Percentiles rank a stretch among this genome's conserved stretches.
phyloP scores from a whole-genome alignment of 2,113 vertebrate species.

The Callithrix jacchus region DNA sequence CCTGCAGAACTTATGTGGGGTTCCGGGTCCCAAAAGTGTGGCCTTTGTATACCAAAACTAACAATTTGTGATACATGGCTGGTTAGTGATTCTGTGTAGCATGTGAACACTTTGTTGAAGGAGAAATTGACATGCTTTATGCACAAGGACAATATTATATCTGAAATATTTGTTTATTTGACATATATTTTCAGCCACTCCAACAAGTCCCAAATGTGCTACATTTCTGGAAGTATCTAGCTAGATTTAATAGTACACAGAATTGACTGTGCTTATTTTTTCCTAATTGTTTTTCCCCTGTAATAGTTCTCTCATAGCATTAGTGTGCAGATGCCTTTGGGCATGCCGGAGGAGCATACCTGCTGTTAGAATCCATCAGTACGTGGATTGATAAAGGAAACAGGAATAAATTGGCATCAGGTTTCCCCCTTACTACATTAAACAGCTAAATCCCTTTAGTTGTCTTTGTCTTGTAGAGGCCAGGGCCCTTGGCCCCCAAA shows the following conservation, averaged over 20 bases:
- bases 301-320: not conserved
- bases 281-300: not conserved
- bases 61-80: not conserved
- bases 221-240: not conserved
- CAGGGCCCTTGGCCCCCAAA: not conserved
- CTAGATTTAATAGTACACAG: not conserved
- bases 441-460: not conserved
- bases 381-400: not conserved
- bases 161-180: not conserved
- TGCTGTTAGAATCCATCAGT: not conserved
- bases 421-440: not conserved
- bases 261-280: not conserved
- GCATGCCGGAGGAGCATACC: not conserved
- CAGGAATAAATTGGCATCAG: not conserved
- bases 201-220: not conserved
- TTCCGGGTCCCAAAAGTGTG: not conserved
- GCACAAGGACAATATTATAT: not conserved
- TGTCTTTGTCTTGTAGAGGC: not conserved
- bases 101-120: not conserved
- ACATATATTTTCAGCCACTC: not conserved
- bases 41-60: not conserved
- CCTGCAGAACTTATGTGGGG: not conserved
- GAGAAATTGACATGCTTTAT: not conserved
- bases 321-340: not conserved
- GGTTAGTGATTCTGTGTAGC: not conserved